Percentiles rank a stretch among this genome's conserved stretches.
Conservation (phyloP, 2,797 vertebrate species). For the Pantherophis alleghaniensis region DNA sequence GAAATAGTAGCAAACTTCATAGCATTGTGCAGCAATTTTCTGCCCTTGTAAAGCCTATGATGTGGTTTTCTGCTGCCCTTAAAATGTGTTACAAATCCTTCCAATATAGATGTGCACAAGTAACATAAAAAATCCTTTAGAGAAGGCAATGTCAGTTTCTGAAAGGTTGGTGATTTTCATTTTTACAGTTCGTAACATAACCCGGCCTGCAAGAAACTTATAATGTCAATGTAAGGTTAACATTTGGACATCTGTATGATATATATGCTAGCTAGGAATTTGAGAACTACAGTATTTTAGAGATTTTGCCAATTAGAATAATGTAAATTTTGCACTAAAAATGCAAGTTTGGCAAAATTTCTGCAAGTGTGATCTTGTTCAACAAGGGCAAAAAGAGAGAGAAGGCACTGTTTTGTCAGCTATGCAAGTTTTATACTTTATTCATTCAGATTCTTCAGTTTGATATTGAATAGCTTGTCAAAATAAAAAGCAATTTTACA, state of each 20-base stretch:
- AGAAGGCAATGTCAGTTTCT: not conserved
- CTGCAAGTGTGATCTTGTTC: not conserved
- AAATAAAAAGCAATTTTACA: constrained; percentile 58
- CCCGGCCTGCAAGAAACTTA: constrained; percentile 8
- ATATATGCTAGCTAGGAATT: not conserved
- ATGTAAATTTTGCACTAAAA: constrained; percentile 1
- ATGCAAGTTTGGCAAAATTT: not conserved
- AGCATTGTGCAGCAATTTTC: not conserved
- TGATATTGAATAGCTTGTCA: constrained; percentile 61
- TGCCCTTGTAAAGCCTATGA: not conserved
- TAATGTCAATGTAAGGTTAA: constrained; percentile 11
- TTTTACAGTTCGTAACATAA: constrained; percentile 14
- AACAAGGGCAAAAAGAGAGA: constrained; percentile 31
- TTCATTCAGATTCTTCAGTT: constrained; percentile 13
- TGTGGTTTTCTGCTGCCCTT: not conserved
- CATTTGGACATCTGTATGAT: not conserved
- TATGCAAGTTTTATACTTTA: constrained; percentile 48
- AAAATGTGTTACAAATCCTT: not conserved
- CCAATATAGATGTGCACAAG: accelerated
- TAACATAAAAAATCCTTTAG: not conserved
- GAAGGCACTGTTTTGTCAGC: constrained; percentile 30
- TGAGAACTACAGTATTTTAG: constrained; percentile 11
- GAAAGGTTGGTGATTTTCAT: constrained; percentile 24
- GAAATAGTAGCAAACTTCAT: not conserved
- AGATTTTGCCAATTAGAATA: constrained; percentile 18